phyloP scores from a whole-genome alignment of 2,113 vertebrate genomes.

The Thalassarche chlororhynchos region DNA sequence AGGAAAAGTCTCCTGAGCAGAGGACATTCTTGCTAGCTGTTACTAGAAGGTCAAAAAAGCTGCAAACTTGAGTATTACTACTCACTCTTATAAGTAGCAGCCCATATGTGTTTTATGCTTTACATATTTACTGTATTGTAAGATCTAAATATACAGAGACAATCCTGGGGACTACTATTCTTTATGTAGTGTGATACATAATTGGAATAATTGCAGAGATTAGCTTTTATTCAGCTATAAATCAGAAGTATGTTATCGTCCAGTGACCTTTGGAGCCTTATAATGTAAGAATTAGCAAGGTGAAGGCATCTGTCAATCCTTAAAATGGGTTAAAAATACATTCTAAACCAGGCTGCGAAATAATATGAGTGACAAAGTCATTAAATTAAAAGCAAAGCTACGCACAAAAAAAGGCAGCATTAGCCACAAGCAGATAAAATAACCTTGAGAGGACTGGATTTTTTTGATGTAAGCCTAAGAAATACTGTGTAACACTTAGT shows the following conservation, averaged over 20 bases:
- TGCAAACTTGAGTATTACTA: background rate
- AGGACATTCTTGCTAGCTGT: background rate
- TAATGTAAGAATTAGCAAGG: background rate
- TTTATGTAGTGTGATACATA: background rate
- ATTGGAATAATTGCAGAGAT: background rate
- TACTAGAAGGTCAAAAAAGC: background rate
- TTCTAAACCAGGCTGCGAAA: background rate
- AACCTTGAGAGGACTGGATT: background rate
- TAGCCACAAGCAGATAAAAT: background rate
- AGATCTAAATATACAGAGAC: background rate
- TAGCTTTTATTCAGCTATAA: background rate
- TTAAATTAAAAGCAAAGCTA: background rate
- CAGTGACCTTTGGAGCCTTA: background rate
- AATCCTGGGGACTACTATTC: background rate
- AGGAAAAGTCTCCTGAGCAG: background rate
- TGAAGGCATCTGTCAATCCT: background rate
- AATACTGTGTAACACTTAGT: background rate
- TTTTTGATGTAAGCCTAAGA: background rate
- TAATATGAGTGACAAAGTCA: background rate
- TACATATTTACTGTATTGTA: background rate
- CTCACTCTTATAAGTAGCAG: background rate
- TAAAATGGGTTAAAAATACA: background rate
- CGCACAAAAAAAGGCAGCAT: background rate
- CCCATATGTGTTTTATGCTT: background rate
- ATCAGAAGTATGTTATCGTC: background rate